Evolutionary conservation across 2,113 vertebrate species (phyloP), one percentile per base, ranked within the genome.

Genomic region (Asarcornis scutulata): DNA sequence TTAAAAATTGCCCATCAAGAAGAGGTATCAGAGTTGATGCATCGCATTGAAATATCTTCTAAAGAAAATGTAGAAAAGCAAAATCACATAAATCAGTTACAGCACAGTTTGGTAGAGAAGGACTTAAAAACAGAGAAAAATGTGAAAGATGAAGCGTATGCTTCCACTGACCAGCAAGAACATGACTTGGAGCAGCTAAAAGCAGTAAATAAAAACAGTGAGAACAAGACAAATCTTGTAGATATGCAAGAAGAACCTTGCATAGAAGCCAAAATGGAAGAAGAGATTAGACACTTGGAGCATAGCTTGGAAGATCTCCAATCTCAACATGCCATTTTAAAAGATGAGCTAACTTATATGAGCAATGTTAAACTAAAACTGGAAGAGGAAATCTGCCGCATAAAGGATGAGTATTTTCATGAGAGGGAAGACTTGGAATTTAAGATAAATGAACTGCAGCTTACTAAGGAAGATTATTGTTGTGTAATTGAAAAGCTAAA

Each of bases 351-450:
- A 55, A 99, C 98, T 21, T 98, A 99, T 27, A 98, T 99, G 95
- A 98, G 96, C 72, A 99, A 99, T 92, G 97, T 99, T 91, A 99
- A 99, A 71, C 93, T 95, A 52, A 98, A 99, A 95, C 98, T 99
- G 29, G 99, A 99, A 89, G 97, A 98, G 46, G 99, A 99, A 75
- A 97, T 99, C 75, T 98, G 98, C 11, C 98, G 95, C 50, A 48
- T 97, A 79, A 99, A 98, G 88, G 98, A 99, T 89, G 99, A 99
- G 56, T 99, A 99, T 88, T 98, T 99, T 78, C 97, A 98, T 74
- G 99, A 99, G 90, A 98, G 97, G 73, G 99, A 99, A 94, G 99
- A 99, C 80, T 97, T 99, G 68, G 99, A 99, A 69, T 99, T 99
- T 93, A 99, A 99, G 97, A 98, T 99, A 85, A 98, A 99, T 93